Evolutionary conservation across 2,797 vertebrate species (phyloP), one percentile per base, ranked within the genome.

Genomic region (Enteromius unitaeniatus): DNA sequence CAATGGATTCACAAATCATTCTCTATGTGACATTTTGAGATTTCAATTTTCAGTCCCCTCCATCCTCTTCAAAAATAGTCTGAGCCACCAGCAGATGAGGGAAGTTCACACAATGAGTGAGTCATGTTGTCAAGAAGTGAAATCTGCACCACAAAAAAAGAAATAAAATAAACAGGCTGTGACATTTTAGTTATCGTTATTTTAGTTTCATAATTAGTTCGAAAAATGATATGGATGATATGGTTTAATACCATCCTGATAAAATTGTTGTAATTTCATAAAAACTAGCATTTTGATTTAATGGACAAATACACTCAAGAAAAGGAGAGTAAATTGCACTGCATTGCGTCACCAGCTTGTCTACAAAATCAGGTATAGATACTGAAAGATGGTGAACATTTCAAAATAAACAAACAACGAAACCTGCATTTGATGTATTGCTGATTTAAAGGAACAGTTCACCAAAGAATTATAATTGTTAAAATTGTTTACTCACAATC

Each of bases 111-210:
- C 49, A 55, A 31, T n/a, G 49, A 55, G 26, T 37, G 73, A 55
- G 49, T 55, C 73, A 55, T 55, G 72, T 37, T 75, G 72, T 75
- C 49, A 75, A 75, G 28, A 75, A 55, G 37, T 55, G 11, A 55
- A 75, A 75, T 55, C 49, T 55, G 31, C 49, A 55, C 1, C 28
- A n/a, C 31, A 23, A 75, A 55, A 55, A 11, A 55, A 10, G 2
- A 42, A 42, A 42, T 42, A 42, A 55, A 75, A 58, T 31, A 55
- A 75, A 58, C 21, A 23, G 37, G 51, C 51, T 40, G 31, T 23
- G 31, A 58, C 17, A 4, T 55, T 75, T 75, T 8, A 42, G 40
- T 42, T 42, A 2, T 42, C 40, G 10, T 42, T 42, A 42, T 42
- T 42, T 42, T 2, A 40, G 9, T 42, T 9, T 40, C 7, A 40